These are phyloP conservation scores for Eucera pruinosa DNA, from an alignment of 2,888 invertebrate species.

Conservation along the genomic window DNA sequence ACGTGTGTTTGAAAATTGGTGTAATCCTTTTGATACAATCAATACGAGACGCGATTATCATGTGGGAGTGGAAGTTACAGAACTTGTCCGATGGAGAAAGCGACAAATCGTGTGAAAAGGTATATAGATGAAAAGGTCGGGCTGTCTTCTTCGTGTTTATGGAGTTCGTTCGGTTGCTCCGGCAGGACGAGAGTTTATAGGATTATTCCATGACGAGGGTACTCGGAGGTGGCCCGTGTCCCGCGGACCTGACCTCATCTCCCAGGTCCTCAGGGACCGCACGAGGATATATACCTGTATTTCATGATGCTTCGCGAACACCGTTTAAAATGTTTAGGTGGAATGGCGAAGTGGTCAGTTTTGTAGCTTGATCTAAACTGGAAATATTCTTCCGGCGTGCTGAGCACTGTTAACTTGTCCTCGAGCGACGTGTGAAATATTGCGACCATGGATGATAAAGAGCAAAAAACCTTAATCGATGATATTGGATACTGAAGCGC, in stretches of 20 bases:
- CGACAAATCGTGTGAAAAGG: slow-evolving; percentile 48
- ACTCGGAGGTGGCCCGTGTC: slow-evolving; percentile 34
- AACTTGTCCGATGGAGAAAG: slow-evolving; percentile 49
- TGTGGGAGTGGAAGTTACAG: slow-evolving; percentile 14
- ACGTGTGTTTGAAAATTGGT: background rate
- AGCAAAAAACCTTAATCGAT: background rate
- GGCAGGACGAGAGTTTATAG: slow-evolving; percentile 52
- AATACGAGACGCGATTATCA: slow-evolving; percentile 11
- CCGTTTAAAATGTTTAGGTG: slow-evolving; percentile 46
- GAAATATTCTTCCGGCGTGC: slow-evolving; percentile 1
- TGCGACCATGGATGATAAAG: background rate
- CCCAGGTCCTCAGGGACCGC: slow-evolving; percentile 34
- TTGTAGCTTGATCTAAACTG: slow-evolving; percentile 1
- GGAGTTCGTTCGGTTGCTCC: slow-evolving; percentile 9
- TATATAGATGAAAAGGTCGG: background rate
- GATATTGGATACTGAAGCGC: background rate
- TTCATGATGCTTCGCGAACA: slow-evolving; percentile 48
- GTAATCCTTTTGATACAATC: background rate
- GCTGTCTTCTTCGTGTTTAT: slow-evolving; percentile 19
- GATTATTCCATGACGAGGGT: slow-evolving; percentile 62
- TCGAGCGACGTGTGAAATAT: slow-evolving; percentile 15
- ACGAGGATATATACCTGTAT: slow-evolving; percentile 53
- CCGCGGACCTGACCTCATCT: slow-evolving; percentile 65
- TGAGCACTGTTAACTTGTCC: slow-evolving; percentile 2
- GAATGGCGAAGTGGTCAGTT: slow-evolving; percentile 33